Percentiles rank a stretch among this genome's conserved stretches.
phyloP scores from a whole-genome alignment of 2,797 vertebrate species.

The Anas flavirostris region DNA sequence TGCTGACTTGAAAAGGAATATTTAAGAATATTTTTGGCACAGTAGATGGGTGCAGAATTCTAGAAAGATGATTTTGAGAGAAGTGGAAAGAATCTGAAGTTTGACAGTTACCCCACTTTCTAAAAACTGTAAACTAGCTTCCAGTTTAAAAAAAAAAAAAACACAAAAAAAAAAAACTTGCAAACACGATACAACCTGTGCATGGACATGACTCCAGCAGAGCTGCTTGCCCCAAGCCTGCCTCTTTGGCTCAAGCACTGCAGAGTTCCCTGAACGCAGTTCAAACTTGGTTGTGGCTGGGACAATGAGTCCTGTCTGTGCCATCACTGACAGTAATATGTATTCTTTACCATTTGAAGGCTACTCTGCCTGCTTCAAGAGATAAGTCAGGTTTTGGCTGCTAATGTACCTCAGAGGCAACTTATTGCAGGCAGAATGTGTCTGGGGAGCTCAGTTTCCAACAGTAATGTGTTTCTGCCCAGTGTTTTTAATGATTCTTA shows the following conservation, averaged over 20 bases:
- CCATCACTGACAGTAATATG: not conserved
- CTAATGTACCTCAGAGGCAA: not conserved
- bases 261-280: not conserved
- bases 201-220: not conserved
- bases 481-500: not conserved
- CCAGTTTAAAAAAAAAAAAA: not conserved
- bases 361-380: not conserved
- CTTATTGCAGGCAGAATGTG: not conserved
- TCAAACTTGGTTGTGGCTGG: not conserved
- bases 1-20: slow-evolving; percentile 34
- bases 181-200: not conserved
- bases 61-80: not conserved
- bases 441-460: not conserved
- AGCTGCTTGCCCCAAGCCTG: not conserved
- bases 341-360: not conserved
- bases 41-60: not conserved
- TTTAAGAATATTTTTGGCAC: slow-evolving; percentile 8
- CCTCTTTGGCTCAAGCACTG: not conserved
- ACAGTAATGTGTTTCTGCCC: not conserved
- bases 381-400: not conserved
- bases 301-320: not conserved
- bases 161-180: not conserved
- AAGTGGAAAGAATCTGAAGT: not conserved
- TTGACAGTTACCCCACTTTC: not conserved
- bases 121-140: not conserved